Conservation (phyloP, 2,797 vertebrate species). For the Sandelia bainsii region DNA sequence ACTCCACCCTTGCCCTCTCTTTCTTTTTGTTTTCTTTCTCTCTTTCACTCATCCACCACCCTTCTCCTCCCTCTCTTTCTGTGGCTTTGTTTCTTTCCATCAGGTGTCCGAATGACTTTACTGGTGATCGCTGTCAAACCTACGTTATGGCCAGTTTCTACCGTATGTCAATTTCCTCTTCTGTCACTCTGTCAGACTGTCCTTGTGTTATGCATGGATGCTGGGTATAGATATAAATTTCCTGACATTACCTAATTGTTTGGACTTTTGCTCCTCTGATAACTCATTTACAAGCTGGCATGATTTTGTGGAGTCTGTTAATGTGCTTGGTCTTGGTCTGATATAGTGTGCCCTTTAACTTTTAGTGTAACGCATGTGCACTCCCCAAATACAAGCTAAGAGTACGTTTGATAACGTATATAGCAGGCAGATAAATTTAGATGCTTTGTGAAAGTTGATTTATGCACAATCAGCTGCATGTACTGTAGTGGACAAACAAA, state of each 20-base stretch:
- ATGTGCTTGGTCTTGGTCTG: constrained; percentile 65
- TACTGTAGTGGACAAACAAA: constrained; percentile 32
- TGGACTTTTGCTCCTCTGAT: constrained; percentile 49
- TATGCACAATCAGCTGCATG: constrained; percentile 56
- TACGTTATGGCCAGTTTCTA: constrained; percentile 99
- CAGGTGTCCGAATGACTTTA: constrained; percentile 99
- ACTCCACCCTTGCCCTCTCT: constrained; percentile 48
- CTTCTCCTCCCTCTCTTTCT: constrained; percentile 91
- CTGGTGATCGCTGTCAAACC: constrained; percentile 99
- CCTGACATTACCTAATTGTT: constrained; percentile 62
- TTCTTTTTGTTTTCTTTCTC: constrained; percentile 86
- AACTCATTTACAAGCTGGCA: constrained; percentile 62
- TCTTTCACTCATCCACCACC: constrained; percentile 86
- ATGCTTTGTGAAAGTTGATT: constrained; percentile 40
- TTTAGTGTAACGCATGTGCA: constrained; percentile 57
- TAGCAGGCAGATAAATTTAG: constrained; percentile 24
- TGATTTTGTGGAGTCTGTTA: constrained; percentile 51
- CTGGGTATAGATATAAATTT: constrained; percentile 59
- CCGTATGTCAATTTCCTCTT: constrained; percentile 98
- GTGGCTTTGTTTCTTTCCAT: constrained; percentile 90
- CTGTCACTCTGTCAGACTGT: constrained; percentile 84
- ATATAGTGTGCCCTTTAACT: constrained; percentile 45
- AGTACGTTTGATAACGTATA: constrained; percentile 12
- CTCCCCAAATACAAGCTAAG: constrained; percentile 6
- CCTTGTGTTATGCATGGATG: constrained; percentile 77